These are phyloP conservation scores for Araneus ventricosus DNA, from an alignment of 1,140 invertebrate genomes.

Conservation along the genomic window DNA sequence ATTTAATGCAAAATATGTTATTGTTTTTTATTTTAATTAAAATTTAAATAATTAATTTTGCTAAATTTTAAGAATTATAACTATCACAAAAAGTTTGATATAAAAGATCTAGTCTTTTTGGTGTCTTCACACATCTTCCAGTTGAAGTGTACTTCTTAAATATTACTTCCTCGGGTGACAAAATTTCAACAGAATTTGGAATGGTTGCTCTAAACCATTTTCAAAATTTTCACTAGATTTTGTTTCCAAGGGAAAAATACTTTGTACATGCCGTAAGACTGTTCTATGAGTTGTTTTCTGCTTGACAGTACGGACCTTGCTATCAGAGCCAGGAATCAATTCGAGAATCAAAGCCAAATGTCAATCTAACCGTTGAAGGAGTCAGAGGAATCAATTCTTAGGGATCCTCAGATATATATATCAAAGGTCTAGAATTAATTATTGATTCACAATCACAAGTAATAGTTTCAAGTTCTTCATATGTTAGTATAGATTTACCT, in stretches of 20 bases:
- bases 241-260: slow-evolving; percentile 1
- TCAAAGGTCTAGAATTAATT: slow-evolving; percentile 35
- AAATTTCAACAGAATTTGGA: too few species aligned
- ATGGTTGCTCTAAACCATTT: too few species aligned
- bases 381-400: slow-evolving; percentile 30
- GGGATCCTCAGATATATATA: slow-evolving; percentile 28
- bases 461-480: slow-evolving; percentile 34
- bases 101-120: too few species aligned
- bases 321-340: background rate
- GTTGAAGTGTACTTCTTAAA: too few species aligned
- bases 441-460: slow-evolving; percentile 21
- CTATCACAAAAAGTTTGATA: too few species aligned
- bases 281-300: background rate
- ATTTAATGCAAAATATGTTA: too few species aligned
- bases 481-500: background rate
- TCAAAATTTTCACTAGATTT: too few species aligned
- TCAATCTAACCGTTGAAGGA: background rate
- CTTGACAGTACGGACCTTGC: background rate
- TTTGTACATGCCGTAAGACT: background rate
- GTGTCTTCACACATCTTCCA: too few species aligned
- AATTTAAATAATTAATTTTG: too few species aligned
- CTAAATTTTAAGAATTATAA: too few species aligned
- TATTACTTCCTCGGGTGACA: too few species aligned
- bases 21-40: too few species aligned
- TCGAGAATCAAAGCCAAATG: background rate